A percentile compares a stretch with the other conserved stretches of the same genome.
Evolutionary conservation across 2,797 vertebrate species (phyloP).

Genomic region (Jordanella pulchra): DNA sequence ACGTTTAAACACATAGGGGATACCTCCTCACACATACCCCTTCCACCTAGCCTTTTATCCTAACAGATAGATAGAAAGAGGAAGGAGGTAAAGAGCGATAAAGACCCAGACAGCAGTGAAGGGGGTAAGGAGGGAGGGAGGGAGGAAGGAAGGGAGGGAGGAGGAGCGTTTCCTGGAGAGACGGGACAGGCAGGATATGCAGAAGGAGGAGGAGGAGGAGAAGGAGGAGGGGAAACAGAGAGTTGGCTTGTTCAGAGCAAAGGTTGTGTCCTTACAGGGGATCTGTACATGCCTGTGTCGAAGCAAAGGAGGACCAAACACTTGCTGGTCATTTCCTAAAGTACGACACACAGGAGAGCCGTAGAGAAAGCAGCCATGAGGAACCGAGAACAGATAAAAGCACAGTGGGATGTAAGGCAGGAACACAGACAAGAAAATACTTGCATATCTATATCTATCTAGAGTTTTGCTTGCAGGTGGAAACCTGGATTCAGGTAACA

Average conservation of each 20-base stretch:
- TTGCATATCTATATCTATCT: slow-evolving; percentile 18
- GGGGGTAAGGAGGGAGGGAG: slow-evolving; percentile 39
- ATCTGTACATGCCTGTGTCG: slow-evolving; percentile 64
- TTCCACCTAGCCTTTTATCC: slow-evolving; percentile 69
- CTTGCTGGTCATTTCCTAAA: slow-evolving; percentile 47
- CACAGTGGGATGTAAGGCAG: slow-evolving; percentile 4
- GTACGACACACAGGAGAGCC: slow-evolving; percentile 25
- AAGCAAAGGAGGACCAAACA: slow-evolving; percentile 54
- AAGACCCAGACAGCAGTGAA: slow-evolving; percentile 69
- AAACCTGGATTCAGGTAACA: slow-evolving; percentile 51
- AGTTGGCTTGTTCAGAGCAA: slow-evolving; percentile 73
- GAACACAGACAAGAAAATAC: slow-evolving; percentile 32
- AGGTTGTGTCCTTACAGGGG: slow-evolving; percentile 70
- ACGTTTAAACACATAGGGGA: slow-evolving; percentile 53
- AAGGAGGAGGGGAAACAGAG: slow-evolving; percentile 71
- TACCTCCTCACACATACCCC: slow-evolving; percentile 52
- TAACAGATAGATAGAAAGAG: slow-evolving; percentile 70
- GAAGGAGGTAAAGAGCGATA: slow-evolving; percentile 73
- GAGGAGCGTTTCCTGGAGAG: slow-evolving; percentile 78
- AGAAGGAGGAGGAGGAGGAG: slow-evolving; percentile 61
- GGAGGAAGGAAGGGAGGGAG: slow-evolving; percentile 70
- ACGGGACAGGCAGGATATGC: slow-evolving; percentile 75
- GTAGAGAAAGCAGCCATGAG: neutral
- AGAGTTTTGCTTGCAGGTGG: slow-evolving; percentile 29
- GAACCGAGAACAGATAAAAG: neutral